Conservation (phyloP, 2,888 invertebrate genomes). For the Unio delphinus region DNA sequence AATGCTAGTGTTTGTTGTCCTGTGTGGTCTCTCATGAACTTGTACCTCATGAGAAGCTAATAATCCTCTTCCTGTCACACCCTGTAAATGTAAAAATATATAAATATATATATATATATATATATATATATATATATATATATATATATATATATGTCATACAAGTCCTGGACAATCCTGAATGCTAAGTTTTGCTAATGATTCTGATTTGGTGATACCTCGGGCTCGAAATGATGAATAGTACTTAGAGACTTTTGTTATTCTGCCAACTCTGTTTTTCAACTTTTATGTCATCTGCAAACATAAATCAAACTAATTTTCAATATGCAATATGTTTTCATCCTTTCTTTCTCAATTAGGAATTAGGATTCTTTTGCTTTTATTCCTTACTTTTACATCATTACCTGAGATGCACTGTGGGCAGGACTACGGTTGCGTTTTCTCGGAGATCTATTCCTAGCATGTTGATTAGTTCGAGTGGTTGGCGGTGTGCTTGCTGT, state of each 20-base stretch:
- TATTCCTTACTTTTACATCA: too few species aligned
- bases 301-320: too few species aligned
- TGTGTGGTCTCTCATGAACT: conserved; percentile 28
- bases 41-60: conserved; percentile 35
- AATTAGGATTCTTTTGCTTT: too few species aligned
- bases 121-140: conserved; percentile 1
- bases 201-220: conserved; percentile 63
- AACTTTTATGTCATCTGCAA: too few species aligned
- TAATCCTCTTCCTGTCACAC: conserved; percentile 21
- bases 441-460: conserved; percentile 29
- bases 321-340: too few species aligned
- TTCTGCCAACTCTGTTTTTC: too few species aligned
- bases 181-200: conserved; percentile 59
- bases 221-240: conserved; percentile 62
- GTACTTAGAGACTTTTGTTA: conserved; percentile 25
- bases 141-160: not conserved
- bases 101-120: not conserved
- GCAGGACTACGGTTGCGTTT: conserved; percentile 47
- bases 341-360: too few species aligned
- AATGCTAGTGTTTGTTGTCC: conserved; percentile 28
- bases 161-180: conserved; percentile 62
- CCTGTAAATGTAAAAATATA: conserved; percentile 1
- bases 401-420: conserved; percentile 20
- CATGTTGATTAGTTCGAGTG: conserved; percentile 20
- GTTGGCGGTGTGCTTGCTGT: conserved; percentile 18